Evolutionary conservation across 2,888 invertebrate genomes (phyloP), one percentile per base, ranked within the genome.

Genomic region (Enchytraeus crypticus): DNA sequence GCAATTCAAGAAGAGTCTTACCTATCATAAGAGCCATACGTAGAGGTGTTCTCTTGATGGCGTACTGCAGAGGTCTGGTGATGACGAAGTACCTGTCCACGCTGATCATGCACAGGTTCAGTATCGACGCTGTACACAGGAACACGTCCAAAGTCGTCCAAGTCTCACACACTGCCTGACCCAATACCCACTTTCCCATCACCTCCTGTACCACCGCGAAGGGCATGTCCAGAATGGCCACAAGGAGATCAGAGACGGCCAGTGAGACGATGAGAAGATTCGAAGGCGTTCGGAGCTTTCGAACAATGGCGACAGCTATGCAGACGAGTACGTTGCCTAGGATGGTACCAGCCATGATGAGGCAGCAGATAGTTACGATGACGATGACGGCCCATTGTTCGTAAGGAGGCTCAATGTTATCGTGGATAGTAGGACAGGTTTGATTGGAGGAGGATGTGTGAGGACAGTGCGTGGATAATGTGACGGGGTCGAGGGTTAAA

Each of bases 21-120:
- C 53, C 53, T 65, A 96, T 92, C 82, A 81, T 82, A 21, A 77
- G 54, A n/a, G 90, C 85, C 90, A 97, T 95, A 57, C 95, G 84
- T 66, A 85, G 85, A 0, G 95, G 92, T 26, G 95, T 95, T 66
- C 95, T 84, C 79, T 92, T 92, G 46, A 92, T 92, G 5, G 92
- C 92, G 79, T 96, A 96, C 74, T 92, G 90, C 70, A 97, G 81
- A 29, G 96, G 96, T 75, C 92, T 89, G 0, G 65, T 65, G 61
- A 65, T 65, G 43, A 65, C 65, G 61, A 64, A 61, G 61, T 65
- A 65, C 27, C 81, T 71, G 67, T 83, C 83, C n/a, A 83, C 79
- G 51, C 81, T 80, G 60, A 83, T 83, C 74, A 80, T 78, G 67
- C 82, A 83, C 56, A 83, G 74, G 69, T 83, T 83, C 18, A 83